Conservation (phyloP, 2,888 invertebrate species). For the Polydrusus pterygomalis region DNA sequence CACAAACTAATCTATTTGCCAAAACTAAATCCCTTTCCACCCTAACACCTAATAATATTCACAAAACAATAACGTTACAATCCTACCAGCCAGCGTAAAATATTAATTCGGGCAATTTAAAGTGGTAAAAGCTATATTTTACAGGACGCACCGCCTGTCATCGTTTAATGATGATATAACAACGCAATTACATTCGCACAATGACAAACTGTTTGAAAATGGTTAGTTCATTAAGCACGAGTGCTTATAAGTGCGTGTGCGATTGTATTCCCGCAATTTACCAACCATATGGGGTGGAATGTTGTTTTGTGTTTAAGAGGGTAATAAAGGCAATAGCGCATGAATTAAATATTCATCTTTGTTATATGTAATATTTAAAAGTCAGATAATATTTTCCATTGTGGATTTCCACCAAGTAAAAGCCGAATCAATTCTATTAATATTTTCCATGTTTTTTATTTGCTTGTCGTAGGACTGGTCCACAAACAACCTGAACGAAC, state of each 20-base stretch:
- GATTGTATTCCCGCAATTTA: constrained; percentile 48
- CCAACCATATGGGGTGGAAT: constrained; percentile 54
- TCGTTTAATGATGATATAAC: constrained; percentile 66
- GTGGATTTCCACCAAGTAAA: too few relatives aligned
- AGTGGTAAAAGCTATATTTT: constrained; percentile 52
- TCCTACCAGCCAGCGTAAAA: constrained; percentile 20
- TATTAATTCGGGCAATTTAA: constrained; percentile 54
- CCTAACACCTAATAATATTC: not conserved
- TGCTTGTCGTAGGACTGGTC: too few relatives aligned
- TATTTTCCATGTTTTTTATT: too few relatives aligned
- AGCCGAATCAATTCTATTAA: too few relatives aligned
- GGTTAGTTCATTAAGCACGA: constrained; percentile 66
- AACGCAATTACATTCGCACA: constrained; percentile 66
- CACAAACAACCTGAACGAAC: too few relatives aligned
- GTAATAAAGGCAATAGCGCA: constrained; percentile 46
- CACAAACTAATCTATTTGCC: too few relatives aligned
- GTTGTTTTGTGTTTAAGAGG: constrained; percentile 35
- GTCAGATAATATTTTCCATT: too few relatives aligned
- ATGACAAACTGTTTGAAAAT: constrained; percentile 68
- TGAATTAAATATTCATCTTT: constrained; percentile 32
- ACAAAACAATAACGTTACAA: not conserved
- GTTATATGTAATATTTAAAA: not conserved
- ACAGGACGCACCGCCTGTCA: constrained; percentile 60
- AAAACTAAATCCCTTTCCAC: not conserved
- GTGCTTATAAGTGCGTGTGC: constrained; percentile 55